Base-by-base conservation (phyloP, 2,113 vertebrate species). In the Cyprinodon variegatus region DNA sequence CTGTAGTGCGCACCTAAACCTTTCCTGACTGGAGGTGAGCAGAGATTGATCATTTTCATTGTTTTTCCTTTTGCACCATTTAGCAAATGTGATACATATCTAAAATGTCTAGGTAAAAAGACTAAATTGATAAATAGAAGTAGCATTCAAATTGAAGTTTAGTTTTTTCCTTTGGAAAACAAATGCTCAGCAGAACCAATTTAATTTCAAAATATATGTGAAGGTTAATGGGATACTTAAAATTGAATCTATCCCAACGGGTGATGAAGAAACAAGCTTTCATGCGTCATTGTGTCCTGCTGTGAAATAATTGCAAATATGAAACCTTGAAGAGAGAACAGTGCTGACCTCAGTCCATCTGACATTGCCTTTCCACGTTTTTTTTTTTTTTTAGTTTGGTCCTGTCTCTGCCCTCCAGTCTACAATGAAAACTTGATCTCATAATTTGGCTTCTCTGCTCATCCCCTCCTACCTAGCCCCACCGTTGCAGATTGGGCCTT, bases 361-460 rank as follows among this genome's bases (percentile, higher is more conserved):
- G 68, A 78, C 75, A 81, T 29, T 39, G 39, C 20, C 39, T 70
- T 4, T 78, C 67, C 74, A 46, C 1, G 29, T 29, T 29, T 29
- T 2, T 29, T 29, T 29, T 29, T 29, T 29, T 29, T 29, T 29
- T 29, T 29, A 29, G 29, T 64, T 82, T 50, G 1, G 2, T 61
- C 76, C 81, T 65, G 1, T 78, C 38, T 85, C 48, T 80, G 69
- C 66, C 73, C 62, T 43, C 61, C 4, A 80, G 81, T 83, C 38
- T 81, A 29, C 78, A 37, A 11, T 65, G 74, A 81, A 87, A 87
- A 71, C 84, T 62, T 75, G 85, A 85, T 89, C 84, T 86, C 72
- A 78, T 89, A 89, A 89, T 87, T 83, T 81, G 79, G 41, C 76
- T 82, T 76, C 73, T 74, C 67, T 76, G 83, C 76, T 87, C 45